phyloP scores from a whole-genome alignment of 2,888 invertebrate genomes.

The Strigamia maritima region DNA sequence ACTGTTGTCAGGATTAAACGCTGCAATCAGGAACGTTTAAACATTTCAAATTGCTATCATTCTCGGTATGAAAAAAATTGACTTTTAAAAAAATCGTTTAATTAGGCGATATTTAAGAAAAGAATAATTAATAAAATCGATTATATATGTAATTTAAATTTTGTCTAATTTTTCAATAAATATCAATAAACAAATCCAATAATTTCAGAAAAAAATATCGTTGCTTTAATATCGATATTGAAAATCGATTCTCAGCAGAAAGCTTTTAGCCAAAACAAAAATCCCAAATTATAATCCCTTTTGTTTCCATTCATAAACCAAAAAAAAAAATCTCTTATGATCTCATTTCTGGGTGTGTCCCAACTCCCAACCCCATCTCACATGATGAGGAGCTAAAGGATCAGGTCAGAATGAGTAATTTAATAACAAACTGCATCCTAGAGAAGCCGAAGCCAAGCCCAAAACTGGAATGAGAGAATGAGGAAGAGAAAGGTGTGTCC shows the following conservation, averaged over 20 bases:
- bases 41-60: too few species aligned
- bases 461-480: slow-evolving; percentile 15
- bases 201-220: too few species aligned
- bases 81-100: too few species aligned
- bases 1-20: too few species aligned
- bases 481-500: slow-evolving; percentile 34
- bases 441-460: slow-evolving; percentile 24
- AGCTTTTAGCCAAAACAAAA: neutral
- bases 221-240: neutral
- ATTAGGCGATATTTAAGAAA: too few species aligned
- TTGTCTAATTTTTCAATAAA: too few species aligned
- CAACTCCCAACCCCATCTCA: slow-evolving; percentile 13
- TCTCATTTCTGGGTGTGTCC: slow-evolving; percentile 28
- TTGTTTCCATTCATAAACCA: neutral
- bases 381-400: slow-evolving; percentile 24
- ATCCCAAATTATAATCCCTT: too few species aligned
- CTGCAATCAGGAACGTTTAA: too few species aligned
- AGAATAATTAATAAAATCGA: too few species aligned
- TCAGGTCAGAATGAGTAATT: slow-evolving; percentile 25
- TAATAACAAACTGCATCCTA: slow-evolving; percentile 22
- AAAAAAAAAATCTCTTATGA: slow-evolving; percentile 21
- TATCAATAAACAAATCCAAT: too few species aligned
- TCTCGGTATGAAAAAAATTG: too few species aligned
- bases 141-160: too few species aligned
- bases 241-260: neutral